Evolutionary conservation across 2,797 vertebrate species (phyloP).

Genomic region (Pseudocheirus occidentalis): DNA sequence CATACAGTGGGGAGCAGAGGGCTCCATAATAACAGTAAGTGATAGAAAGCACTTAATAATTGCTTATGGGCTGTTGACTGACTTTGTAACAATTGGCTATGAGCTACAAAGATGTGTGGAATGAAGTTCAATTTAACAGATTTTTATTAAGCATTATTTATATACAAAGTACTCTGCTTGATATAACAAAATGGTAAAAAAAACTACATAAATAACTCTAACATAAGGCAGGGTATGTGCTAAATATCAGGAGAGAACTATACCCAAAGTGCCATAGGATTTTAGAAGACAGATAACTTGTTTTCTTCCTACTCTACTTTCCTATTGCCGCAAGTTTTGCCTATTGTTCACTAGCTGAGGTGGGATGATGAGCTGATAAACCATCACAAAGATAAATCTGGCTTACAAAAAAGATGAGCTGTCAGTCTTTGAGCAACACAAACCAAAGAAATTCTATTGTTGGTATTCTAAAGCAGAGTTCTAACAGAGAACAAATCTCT

Average conservation of each 20-base stretch:
- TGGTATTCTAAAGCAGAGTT: background rate
- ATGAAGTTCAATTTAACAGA: background rate
- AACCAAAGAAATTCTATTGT: background rate
- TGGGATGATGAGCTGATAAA: background rate
- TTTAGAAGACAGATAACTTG: background rate
- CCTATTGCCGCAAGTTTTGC: background rate
- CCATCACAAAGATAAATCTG: background rate
- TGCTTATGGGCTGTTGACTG: background rate
- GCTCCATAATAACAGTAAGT: background rate
- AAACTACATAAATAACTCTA: background rate
- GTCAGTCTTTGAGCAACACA: background rate
- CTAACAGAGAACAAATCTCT: background rate
- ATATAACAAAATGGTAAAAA: background rate
- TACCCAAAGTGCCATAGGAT: background rate
- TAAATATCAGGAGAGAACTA: background rate
- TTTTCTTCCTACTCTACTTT: background rate
- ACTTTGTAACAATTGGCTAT: background rate
- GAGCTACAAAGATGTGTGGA: background rate
- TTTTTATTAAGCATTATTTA: background rate
- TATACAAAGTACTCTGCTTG: background rate
- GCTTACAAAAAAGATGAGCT: background rate
- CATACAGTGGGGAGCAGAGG: background rate
- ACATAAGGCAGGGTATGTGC: background rate
- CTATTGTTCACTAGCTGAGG: background rate
- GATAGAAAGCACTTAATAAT: background rate